Percentiles rank a stretch among this genome's conserved stretches.
These are phyloP conservation scores for Thalassoma bifasciatum DNA, from an alignment of 2,113 vertebrate species.

Conservation along the genomic window DNA sequence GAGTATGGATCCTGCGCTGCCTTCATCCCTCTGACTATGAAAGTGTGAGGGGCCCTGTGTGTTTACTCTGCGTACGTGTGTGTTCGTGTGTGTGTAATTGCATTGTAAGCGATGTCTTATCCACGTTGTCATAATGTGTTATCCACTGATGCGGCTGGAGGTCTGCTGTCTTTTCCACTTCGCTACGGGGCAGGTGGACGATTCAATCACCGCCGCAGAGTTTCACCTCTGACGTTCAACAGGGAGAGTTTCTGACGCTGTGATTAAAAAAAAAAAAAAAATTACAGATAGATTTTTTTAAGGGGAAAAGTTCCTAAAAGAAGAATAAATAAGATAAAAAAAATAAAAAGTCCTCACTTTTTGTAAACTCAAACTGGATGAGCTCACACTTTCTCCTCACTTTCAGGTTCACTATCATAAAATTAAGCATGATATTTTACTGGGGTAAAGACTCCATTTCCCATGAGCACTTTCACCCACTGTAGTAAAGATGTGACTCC, in stretches of 20 bases:
- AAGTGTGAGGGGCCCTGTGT: slow-evolving; percentile 57
- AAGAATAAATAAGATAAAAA: no score
- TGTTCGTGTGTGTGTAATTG: slow-evolving; percentile 73
- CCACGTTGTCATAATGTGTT: slow-evolving; percentile 79
- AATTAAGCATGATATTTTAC: no score
- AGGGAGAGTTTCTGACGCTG: background rate
- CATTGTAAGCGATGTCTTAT: slow-evolving; percentile 76
- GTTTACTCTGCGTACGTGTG: slow-evolving; percentile 59
- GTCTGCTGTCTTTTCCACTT: slow-evolving; percentile 59
- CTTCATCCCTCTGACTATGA: slow-evolving; percentile 60
- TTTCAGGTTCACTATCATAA: no score
- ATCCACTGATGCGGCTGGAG: slow-evolving; percentile 69
- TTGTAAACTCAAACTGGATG: no score
- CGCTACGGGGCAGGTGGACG: slow-evolving; percentile 60
- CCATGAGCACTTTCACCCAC: no score
- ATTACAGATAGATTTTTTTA: no score
- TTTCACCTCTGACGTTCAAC: background rate
- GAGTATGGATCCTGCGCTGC: slow-evolving; percentile 53
- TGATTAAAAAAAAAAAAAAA: no score
- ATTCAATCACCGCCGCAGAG: slow-evolving; percentile 57
- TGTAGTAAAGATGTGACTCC: no score
- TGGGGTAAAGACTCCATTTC: no score
- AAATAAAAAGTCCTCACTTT: no score
- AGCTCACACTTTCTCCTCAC: no score
- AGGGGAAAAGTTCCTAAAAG: no score